A percentile compares a stretch with the other conserved stretches of the same genome.
Conservation (phyloP, 2,888 invertebrate genomes). For the Eucriotettix oculatus region DNA sequence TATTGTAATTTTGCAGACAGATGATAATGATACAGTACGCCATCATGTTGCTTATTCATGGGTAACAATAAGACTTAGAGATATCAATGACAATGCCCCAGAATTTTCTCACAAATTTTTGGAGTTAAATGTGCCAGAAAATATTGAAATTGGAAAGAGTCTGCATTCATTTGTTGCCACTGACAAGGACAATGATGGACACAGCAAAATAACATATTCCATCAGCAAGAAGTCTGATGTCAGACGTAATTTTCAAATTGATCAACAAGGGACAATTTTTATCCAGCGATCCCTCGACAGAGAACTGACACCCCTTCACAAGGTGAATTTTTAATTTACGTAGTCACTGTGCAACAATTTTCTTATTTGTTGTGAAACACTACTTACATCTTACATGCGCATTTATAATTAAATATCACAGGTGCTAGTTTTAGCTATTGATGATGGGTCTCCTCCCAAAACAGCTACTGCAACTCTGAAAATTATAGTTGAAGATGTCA, state of each 20-base stretch:
- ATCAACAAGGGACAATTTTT: constrained; percentile 22
- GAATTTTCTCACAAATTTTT: constrained; percentile 27
- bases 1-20: background rate
- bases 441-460: constrained; percentile 27
- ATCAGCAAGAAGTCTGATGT: constrained; percentile 33
- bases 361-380: background rate
- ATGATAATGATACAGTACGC: constrained; percentile 23
- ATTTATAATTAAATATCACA: constrained; percentile 2
- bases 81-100: constrained; percentile 22
- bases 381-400: background rate
- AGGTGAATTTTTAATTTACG: background rate
- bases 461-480: constrained; percentile 32
- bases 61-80: background rate
- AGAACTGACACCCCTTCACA: background rate
- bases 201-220: constrained; percentile 23
- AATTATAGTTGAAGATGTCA: constrained; percentile 29
- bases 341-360: background rate
- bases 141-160: constrained; percentile 29
- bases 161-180: constrained; percentile 29
- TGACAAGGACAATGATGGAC: constrained; percentile 28
- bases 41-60: background rate
- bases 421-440: constrained; percentile 32
- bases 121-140: constrained; percentile 32
- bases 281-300: constrained; percentile 4
- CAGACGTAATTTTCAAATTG: constrained; percentile 32